These are phyloP conservation scores for Aramus guarauna DNA, from an alignment of 2,113 vertebrate genomes.

Conservation along the genomic window DNA sequence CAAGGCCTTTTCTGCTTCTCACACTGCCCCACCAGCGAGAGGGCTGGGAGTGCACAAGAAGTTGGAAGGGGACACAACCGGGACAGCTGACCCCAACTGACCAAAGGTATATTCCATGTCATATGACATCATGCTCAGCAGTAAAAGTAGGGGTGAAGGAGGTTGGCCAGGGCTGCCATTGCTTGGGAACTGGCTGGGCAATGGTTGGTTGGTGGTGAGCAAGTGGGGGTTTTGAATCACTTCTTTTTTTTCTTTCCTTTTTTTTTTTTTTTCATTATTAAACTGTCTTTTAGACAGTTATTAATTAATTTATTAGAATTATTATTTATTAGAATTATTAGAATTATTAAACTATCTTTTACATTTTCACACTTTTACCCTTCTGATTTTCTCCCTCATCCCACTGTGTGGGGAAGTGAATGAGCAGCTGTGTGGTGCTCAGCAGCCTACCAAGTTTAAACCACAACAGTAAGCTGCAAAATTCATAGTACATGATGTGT, in stretches of 20 bases:
- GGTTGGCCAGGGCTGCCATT: neutral
- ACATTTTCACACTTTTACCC: neutral
- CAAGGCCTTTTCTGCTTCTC: neutral
- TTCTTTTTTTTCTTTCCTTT: neutral
- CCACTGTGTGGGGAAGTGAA: neutral
- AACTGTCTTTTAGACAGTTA: neutral
- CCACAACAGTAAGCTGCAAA: neutral
- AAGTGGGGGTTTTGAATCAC: rapidly evolving
- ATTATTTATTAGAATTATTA: neutral
- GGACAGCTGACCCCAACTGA: neutral
- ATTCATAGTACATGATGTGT: neutral
- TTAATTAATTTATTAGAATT: too few species aligned
- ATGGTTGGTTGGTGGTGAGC: neutral
- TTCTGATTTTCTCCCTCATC: neutral
- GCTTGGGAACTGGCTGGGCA: neutral
- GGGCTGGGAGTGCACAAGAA: neutral
- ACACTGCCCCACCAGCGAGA: rapidly evolving
- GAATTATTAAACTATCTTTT: neutral
- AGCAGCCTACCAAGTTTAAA: neutral
- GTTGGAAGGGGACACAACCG: neutral
- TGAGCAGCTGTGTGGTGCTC: neutral
- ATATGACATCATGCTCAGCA: neutral
- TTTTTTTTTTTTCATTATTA: neutral
- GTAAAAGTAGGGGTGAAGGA: neutral
- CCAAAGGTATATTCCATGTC: neutral